Base-by-base conservation (phyloP, 2,113 vertebrate species). In the Oreochromis aureus region DNA sequence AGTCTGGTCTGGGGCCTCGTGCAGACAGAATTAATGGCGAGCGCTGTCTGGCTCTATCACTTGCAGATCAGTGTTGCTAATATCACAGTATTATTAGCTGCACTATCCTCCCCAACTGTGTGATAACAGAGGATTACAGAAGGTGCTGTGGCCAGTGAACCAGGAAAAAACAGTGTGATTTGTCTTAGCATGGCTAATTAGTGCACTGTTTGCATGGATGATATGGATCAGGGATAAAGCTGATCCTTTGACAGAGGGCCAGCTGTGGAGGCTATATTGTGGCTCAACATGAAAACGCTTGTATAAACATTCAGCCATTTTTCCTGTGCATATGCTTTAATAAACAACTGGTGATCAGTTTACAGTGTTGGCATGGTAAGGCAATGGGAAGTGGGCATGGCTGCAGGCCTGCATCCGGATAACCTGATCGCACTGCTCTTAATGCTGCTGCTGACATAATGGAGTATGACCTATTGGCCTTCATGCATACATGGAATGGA, bases 71-170 rank as follows among this genome's bases (percentile, higher is more conserved):
- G 89, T 86, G 87, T 94, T 84, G 87, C 85, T 92, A 93, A 91
- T 94, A 94, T 94, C 90, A 79, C 32, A 18, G 81, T 82, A 83
- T 95, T 95, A 95, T 95, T 95, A 95, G 92, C 92, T 91, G 80
- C 80, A 36, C 86, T 92, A 86, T 83, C 91, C 92, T 71, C 41
- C 85, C 92, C 90, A 71, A 88, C 88, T 90, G 89, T 91, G 91
- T 69, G 92, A 95, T 94, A 95, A 92, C 89, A 16, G 69, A 56
- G 92, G 94, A 95, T 96, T 95, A 94, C 24, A 27, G 89, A 83
- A 91, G 93, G 86, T 91, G 92, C 86, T 83, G 89, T 81, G 88
- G 79, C 87, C 90, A 88, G 88, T 93, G 86, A 95, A 93, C 92
- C 93, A 86, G 69, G 85, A 83, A 88, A 88, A 90, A 92, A 81